Evolutionary conservation across 2,797 vertebrate genomes (phyloP).

Genomic region (Lagorchestes hirsutus): DNA sequence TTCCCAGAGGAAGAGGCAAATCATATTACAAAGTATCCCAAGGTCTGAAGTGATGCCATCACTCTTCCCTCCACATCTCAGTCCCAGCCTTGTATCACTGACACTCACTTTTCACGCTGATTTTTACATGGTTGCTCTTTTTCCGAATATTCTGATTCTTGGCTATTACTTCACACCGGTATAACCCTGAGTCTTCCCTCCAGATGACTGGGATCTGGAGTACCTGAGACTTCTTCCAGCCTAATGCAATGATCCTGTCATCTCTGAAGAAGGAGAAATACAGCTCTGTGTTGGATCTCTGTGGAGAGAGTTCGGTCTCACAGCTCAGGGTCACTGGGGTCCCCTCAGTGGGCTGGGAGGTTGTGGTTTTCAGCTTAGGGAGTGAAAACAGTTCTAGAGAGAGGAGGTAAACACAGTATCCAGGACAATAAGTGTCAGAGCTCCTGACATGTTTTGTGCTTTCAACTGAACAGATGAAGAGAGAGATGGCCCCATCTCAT

Average conservation of each 20-base stretch:
- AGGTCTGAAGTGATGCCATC: too few relatives aligned
- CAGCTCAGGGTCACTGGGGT: constrained; percentile 55
- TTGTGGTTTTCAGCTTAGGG: constrained; percentile 38
- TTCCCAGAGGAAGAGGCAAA: too few relatives aligned
- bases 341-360: constrained; percentile 36
- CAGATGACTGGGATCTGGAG: constrained; percentile 51
- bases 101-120: constrained; percentile 53
- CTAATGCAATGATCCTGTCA: accelerated
- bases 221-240: not conserved
- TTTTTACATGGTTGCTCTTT: not conserved
- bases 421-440: not conserved
- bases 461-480: not conserved
- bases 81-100: too few relatives aligned
- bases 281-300: not conserved
- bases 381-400: constrained; percentile 60
- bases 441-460: not conserved
- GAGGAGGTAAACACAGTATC: not conserved
- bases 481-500: not conserved
- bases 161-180: constrained; percentile 4
- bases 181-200: constrained; percentile 44
- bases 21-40: not conserved
- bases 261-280: constrained; percentile 61
- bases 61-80: not conserved
- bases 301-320: constrained; percentile 6
- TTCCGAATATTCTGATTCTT: not conserved